Evolutionary conservation across 2,113 vertebrate species (phyloP).

Genomic region (Diadophis punctatus): DNA sequence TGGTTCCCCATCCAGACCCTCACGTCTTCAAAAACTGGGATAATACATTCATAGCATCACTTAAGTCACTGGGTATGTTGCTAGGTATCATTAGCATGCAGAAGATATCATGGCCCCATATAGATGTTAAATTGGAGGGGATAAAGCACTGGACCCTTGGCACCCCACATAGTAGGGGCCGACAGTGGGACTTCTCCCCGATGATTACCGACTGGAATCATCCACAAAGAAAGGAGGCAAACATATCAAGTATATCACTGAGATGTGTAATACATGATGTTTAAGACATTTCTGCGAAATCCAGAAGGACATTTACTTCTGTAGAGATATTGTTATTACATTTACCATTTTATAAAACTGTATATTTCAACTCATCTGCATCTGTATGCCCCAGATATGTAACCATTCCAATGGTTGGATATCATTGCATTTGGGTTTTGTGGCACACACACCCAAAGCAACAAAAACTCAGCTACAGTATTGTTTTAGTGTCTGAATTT

Average conservation of each 20-base stretch:
- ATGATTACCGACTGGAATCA: neutral
- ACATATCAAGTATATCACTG: neutral
- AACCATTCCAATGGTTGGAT: neutral
- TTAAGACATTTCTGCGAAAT: neutral
- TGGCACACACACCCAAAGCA: conserved; percentile 27
- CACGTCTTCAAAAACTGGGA: neutral
- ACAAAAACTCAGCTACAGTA: conserved; percentile 44
- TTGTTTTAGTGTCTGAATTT: conserved; percentile 51
- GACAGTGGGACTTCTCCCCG: neutral
- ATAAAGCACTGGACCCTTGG: neutral
- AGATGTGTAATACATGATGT: neutral
- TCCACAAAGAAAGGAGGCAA: neutral
- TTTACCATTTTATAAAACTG: neutral
- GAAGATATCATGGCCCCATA: neutral
- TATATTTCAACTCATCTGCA: neutral
- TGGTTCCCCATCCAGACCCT: neutral
- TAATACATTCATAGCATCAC: neutral
- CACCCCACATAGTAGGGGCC: neutral
- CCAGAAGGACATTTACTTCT: neutral
- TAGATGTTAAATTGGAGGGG: neutral
- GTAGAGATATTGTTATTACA: neutral
- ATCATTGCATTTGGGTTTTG: neutral
- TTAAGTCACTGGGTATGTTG: neutral
- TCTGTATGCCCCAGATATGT: neutral
- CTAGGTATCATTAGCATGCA: neutral